Evolutionary conservation across 2,113 vertebrate species (phyloP).

Genomic region (Corythaeola cristata): DNA sequence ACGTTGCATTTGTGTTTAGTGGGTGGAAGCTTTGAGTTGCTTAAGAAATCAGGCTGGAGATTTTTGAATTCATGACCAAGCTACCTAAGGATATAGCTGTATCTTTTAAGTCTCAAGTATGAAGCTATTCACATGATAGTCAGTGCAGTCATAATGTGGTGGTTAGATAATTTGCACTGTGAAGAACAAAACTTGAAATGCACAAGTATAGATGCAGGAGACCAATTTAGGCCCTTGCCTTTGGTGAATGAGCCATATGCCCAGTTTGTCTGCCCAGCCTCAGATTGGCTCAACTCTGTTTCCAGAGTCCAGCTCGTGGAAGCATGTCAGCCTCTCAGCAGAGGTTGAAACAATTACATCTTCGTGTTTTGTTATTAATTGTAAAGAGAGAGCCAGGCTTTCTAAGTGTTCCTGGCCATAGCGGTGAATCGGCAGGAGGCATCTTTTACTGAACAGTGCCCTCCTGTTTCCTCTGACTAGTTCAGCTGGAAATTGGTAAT

Average conservation of each 20-base stretch:
- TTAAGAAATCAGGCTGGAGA: neutral
- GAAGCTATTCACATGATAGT: neutral
- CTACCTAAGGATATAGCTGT: neutral
- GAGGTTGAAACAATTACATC: neutral
- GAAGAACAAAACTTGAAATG: neutral
- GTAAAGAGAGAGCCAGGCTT: neutral
- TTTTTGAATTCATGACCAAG: neutral
- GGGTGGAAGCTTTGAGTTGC: neutral
- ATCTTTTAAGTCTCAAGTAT: neutral
- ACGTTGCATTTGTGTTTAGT: neutral
- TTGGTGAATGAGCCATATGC: conserved; percentile 1
- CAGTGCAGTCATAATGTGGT: neutral
- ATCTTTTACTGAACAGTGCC: neutral
- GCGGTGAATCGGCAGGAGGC: neutral
- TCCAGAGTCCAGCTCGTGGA: neutral
- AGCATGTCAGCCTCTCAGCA: neutral
- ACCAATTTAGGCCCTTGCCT: neutral
- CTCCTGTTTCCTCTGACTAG: neutral
- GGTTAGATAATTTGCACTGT: neutral
- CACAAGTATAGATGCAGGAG: neutral
- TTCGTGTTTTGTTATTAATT: neutral
- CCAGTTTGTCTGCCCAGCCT: neutral
- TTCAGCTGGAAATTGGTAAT: neutral
- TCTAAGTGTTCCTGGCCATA: neutral
- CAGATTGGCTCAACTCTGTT: neutral